Base-by-base conservation (phyloP, 2,797 vertebrate genomes). In the Emys orbicularis region DNA sequence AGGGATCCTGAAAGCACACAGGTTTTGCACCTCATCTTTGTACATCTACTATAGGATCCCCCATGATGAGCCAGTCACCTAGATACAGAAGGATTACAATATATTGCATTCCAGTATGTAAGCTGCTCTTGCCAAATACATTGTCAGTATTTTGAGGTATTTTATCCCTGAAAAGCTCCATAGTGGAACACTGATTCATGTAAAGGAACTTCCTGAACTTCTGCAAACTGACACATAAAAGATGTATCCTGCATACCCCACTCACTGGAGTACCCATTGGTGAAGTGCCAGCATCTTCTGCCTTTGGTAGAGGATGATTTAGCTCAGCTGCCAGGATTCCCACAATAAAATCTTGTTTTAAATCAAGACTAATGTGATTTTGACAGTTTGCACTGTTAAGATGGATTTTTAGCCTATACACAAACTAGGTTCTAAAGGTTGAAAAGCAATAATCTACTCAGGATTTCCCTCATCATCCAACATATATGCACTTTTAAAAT, bases 351-450 rank as follows among this genome's bases (percentile, higher is more conserved):
- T 41, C 91, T 95, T 97, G 95, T 95, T 97, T 91, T 88, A 82
- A 96, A 95, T 95, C 89, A 96, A 81, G 72, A 21, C 56, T 92
- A 90, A 91, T 77, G 86, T 95, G 83, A 96, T 95, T 90, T 84
- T 86, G 84, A 96, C 92, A 96, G 89, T 96, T 86, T 85, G 90
- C 87, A 90, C 80, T 90, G 87, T 94, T 87, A 90, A 93, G 86
- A 92, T 92, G 65, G 68, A 87, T 93, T 96, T 95, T 11, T 88
- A 37, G 1, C 88, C 19, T 86, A 50, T 87, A 77, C 52, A 81
- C 41, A 77, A 91, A 80, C 57, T 57, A 87, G 86, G 61, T 87
- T 25, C 72, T 90, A 72, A 23, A 90, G 59, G 23, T 74, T 90
- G 95, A 98, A 96, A 94, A 47, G 10, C n/a, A 92, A 90, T 84